Percentiles rank a stretch among this genome's conserved stretches.
Evolutionary conservation across 2,888 invertebrate genomes (phyloP).

Genomic region (Aromia moschata): DNA sequence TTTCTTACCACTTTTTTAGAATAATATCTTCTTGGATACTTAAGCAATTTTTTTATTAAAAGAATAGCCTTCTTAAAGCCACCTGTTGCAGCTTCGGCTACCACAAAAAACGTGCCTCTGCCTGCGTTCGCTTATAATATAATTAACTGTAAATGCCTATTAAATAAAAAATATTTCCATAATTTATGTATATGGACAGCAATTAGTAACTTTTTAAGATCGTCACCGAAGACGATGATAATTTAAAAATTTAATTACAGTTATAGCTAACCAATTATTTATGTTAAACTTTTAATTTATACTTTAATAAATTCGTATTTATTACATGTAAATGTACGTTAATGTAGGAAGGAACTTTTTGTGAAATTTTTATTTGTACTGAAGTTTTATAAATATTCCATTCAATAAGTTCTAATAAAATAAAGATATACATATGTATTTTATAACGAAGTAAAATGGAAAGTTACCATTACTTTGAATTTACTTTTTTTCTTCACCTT

Average conservation of each 20-base stretch:
- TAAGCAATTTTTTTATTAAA: no score
- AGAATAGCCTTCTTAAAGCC: no score
- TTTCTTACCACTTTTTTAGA: no score
- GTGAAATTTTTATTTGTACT: background rate
- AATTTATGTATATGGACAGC: background rate
- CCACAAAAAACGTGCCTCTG: no score
- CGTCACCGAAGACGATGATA: constrained; percentile 1
- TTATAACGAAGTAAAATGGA: no score
- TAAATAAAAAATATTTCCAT: constrained; percentile 1
- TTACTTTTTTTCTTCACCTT: no score
- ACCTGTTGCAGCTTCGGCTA: no score
- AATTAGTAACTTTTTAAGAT: background rate
- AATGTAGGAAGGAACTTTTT: background rate
- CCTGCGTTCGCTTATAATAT: background rate
- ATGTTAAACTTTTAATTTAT: constrained; percentile 6
- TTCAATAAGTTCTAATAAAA: no score
- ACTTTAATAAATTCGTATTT: constrained; percentile 9
- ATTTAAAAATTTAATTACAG: constrained; percentile 6
- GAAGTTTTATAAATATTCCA: background rate
- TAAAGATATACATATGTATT: no score
- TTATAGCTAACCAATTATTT: constrained; percentile 1
- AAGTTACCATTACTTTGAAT: no score
- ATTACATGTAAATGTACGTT: no score
- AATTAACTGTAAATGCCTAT: background rate
- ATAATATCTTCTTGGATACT: no score